phyloP scores from a whole-genome alignment of 2,888 invertebrate species.

The Ariolimax columbianus region DNA sequence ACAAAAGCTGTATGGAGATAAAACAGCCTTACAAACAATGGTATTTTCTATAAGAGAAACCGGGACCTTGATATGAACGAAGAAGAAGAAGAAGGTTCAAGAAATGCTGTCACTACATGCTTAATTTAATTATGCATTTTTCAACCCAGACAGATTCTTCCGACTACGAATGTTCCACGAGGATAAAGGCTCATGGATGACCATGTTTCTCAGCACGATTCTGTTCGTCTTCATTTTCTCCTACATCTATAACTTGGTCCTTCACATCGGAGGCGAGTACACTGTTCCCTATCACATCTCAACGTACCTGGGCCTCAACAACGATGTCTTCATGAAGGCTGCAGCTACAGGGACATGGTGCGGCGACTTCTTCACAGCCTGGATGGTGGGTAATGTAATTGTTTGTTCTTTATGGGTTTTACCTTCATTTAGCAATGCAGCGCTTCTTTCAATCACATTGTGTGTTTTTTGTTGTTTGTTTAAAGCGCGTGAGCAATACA shows the following conservation, averaged over 20 bases:
- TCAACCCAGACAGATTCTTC: conserved; percentile 75
- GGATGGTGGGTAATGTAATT: conserved; percentile 76
- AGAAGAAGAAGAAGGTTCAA: no score
- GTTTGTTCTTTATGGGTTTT: no score
- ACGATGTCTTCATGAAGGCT: conserved; percentile 80
- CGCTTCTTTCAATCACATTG: no score
- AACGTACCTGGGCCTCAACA: conserved; percentile 79
- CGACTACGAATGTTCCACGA: conserved; percentile 81
- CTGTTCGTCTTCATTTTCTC: conserved; percentile 80
- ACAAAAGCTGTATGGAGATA: no score
- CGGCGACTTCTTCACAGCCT: conserved; percentile 81
- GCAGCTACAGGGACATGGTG: conserved; percentile 81
- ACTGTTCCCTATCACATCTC: conserved; percentile 79
- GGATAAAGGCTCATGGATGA: conserved; percentile 81
- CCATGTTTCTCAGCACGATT: conserved; percentile 80
- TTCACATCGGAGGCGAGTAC: conserved; percentile 74
- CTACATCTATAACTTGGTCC: conserved; percentile 80
- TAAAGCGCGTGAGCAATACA: no score
- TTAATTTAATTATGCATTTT: background rate
- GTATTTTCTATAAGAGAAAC: no score
- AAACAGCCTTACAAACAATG: no score
- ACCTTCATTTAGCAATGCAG: no score
- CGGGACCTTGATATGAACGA: no score
- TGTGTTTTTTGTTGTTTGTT: no score
- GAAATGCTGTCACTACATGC: background rate